Conservation (phyloP, 2,888 invertebrate species). For the Himalopsyche kuldschensis region DNA sequence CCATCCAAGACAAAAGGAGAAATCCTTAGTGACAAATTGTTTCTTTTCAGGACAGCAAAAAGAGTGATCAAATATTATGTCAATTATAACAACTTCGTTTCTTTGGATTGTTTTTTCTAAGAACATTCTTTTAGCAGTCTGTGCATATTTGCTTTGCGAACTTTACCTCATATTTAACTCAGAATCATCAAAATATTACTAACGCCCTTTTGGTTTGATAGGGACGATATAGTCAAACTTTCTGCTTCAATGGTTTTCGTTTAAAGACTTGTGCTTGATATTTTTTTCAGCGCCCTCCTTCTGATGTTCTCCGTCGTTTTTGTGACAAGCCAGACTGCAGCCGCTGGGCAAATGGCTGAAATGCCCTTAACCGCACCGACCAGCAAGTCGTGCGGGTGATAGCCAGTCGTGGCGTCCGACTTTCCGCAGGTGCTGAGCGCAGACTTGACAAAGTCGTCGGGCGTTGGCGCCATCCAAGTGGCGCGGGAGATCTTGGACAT, state of each 20-base stretch:
- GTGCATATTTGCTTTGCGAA: too few relatives aligned
- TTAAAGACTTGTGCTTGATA: not conserved
- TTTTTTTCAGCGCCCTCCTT: constrained; percentile 59
- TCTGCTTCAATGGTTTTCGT: not conserved
- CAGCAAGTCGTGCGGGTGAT: constrained; percentile 70
- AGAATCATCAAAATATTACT: too few relatives aligned
- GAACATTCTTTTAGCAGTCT: too few relatives aligned
- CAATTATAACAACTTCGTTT: too few relatives aligned
- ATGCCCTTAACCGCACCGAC: constrained; percentile 55
- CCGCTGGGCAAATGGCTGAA: constrained; percentile 55
- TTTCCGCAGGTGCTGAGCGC: constrained; percentile 74
- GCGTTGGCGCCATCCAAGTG: constrained; percentile 74
- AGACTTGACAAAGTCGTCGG: constrained; percentile 70
- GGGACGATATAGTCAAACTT: not conserved
- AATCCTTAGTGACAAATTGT: too few relatives aligned
- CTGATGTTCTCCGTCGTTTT: constrained; percentile 69
- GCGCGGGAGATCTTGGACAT: constrained; percentile 81
- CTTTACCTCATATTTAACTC: too few relatives aligned
- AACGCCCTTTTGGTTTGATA: too few relatives aligned
- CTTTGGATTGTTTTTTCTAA: too few relatives aligned
- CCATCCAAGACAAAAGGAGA: too few relatives aligned
- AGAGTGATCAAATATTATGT: too few relatives aligned
- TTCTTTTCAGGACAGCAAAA: too few relatives aligned
- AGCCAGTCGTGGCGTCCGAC: constrained; percentile 71
- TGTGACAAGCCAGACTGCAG: constrained; percentile 65